A percentile compares a stretch with the other conserved stretches of the same genome.
Evolutionary conservation across 2,888 invertebrate genomes (phyloP).

Genomic region (Himalopsyche japonica): DNA sequence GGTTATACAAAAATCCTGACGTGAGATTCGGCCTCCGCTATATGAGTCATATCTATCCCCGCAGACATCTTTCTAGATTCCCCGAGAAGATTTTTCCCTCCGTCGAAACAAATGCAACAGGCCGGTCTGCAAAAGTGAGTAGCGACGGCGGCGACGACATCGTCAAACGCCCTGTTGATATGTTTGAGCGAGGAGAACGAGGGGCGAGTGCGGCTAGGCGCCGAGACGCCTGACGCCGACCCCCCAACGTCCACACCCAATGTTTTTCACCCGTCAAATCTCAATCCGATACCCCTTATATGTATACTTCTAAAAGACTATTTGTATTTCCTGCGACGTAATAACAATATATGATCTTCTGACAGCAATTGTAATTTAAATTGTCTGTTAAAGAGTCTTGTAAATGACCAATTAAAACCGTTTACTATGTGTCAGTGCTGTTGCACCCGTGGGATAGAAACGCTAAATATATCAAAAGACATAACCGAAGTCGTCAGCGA

Average conservation of each 20-base stretch:
- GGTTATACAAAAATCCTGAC: background rate
- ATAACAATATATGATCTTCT: too few species aligned
- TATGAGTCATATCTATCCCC: background rate
- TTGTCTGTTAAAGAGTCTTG: too few species aligned
- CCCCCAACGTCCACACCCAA: background rate
- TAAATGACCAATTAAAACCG: too few species aligned
- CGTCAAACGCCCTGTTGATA: background rate
- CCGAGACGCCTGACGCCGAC: constrained; percentile 6
- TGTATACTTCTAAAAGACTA: too few species aligned
- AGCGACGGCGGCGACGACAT: background rate
- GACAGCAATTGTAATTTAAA: too few species aligned
- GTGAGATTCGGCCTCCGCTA: background rate
- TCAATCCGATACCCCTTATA: background rate
- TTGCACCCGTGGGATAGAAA: too few species aligned
- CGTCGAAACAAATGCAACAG: background rate
- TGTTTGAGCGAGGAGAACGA: background rate
- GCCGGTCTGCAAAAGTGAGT: background rate
- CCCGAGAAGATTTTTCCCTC: too few species aligned
- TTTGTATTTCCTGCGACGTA: too few species aligned
- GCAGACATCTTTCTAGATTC: background rate
- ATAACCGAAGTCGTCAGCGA: too few species aligned
- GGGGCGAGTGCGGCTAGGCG: background rate
- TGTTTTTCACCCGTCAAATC: background rate
- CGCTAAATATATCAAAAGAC: too few species aligned
- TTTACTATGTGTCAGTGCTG: too few species aligned